Evolutionary conservation across 2,113 vertebrate species (phyloP).

Genomic region (Hyla sarda): DNA sequence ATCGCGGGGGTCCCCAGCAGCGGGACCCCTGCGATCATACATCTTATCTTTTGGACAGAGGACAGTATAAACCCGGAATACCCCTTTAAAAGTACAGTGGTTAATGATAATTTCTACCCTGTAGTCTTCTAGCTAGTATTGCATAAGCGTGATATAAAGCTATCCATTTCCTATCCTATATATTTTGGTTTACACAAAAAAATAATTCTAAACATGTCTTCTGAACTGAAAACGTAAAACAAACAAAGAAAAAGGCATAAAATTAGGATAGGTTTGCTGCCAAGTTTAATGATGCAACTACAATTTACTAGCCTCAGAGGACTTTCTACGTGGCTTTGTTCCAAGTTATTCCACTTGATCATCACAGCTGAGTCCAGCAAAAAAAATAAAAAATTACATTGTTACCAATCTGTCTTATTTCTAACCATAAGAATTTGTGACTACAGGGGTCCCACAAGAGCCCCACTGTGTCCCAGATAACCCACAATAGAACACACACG

Average conservation of each 20-base stretch:
- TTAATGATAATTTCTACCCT: neutral
- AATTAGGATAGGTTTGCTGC: neutral
- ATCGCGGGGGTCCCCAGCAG: too few species aligned
- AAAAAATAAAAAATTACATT: neutral
- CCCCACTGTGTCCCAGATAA: neutral
- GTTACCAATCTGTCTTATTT: slow-evolving; percentile 14
- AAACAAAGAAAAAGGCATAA: slow-evolving; percentile 1
- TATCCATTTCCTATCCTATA: neutral
- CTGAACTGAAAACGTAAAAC: neutral
- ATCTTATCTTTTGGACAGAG: too few species aligned
- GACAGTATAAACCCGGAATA: too few species aligned
- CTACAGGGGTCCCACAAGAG: neutral
- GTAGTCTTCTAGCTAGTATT: neutral
- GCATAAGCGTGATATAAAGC: neutral
- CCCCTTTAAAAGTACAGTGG: neutral
- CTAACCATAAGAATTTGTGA: neutral
- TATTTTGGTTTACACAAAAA: neutral
- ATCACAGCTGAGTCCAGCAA: neutral
- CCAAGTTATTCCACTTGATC: neutral
- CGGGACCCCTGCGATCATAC: too few species aligned
- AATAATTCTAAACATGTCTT: neutral
- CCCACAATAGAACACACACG: neutral
- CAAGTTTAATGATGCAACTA: slow-evolving; percentile 4
- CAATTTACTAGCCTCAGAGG: neutral
- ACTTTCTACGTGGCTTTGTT: neutral